Evolutionary conservation across 2,797 vertebrate species (phyloP), one percentile per base, ranked within the genome.

Genomic region (Pipistrellus kuhlii): DNA sequence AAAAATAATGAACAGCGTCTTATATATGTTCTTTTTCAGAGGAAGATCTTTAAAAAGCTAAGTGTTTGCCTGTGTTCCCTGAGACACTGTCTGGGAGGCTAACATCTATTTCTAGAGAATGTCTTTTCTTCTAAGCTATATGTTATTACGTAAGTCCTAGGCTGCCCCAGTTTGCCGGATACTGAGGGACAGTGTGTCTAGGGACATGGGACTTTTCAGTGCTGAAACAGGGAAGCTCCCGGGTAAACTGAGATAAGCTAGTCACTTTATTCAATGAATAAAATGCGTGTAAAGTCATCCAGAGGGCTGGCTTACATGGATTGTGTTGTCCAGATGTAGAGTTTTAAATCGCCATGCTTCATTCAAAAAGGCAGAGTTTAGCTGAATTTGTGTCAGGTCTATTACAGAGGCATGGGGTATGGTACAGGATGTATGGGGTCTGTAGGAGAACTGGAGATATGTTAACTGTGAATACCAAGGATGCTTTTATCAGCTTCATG

Each of bases 1-100:
- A 59, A 89, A 80, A 88, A 66, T 51, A 69, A 76, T 64, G 18
- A 66, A 64, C 6, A 55, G 48, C 41, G n/a, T 80, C 44, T 90
- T 64, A 55, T 3, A 62, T 53, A 12, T 66, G 69, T 77, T 72
- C 57, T 82, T 88, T 81, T 87, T 48, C 35, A 83, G 66, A 91
- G 41, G 14, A 84, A 53, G 51, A 46, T 46, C 44, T 90, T 91
- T 25, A 69, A 46, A 75, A 85, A 91, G 82, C 51, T 80, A 66
- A 44, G 30, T 46, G 53, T 87, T 86, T 30, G 15, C 77, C 35
- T 77, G 3, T 44, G 12, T 48, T 87, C 21, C 2, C 3, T 66
- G 32, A 71, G n/a, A 88, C 44, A 25, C 9, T 71, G 14, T 62
- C 68, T 73, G 41, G 30, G 55, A 77, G 30, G 55, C 59, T 76